Evolutionary conservation across 2,113 vertebrate genomes (phyloP), one percentile per base, ranked within the genome.

Genomic region (Cheirogaleus medius): DNA sequence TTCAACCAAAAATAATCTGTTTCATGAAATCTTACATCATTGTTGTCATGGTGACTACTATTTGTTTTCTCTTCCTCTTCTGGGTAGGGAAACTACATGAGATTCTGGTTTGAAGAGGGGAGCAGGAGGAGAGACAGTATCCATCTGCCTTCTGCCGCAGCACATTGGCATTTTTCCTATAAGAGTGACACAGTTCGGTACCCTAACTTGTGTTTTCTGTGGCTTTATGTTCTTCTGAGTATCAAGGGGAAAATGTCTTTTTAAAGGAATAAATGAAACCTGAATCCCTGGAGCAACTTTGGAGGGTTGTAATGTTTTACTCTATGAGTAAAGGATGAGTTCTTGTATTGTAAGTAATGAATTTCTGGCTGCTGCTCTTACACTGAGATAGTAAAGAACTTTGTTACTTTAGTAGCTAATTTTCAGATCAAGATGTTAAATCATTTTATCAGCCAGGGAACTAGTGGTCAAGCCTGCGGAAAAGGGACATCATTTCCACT

Each of bases 361-460:
- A 91, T 73, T 77, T 89, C 47, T 91, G 54, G 13, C 86, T 64
- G 11, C n/a, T 88, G 54, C 66, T 87, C 92, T 84, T 58, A 71
- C 71, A 80, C 47, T 84, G 20, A 74, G 13, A 52, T 42, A 84
- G 37, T 32, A 95, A 68, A 88, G 27, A 56, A 76, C 83, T 87
- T 58, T 93, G 64, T 95, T 42, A 68, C 21, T 81, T 34, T 47
- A 56, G 32, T 91, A 78, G 25, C 63, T 84, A 80, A 90, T 83
- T 92, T 94, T 94, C 91, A 91, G 34, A 96, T 37, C 58, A 88
- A 97, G 92, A 68, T 32, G 8, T 85, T 86, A 60, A 91, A 66
- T 92, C 87, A 95, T 95, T 87, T 89, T 54, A 78, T 29, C 44
- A 90, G 56, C 63, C 34, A 86, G 21, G 34, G 18, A 85, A 92